These are phyloP conservation scores for Thymallus thymallus DNA, from an alignment of 2,113 vertebrate species.

Conservation along the genomic window DNA sequence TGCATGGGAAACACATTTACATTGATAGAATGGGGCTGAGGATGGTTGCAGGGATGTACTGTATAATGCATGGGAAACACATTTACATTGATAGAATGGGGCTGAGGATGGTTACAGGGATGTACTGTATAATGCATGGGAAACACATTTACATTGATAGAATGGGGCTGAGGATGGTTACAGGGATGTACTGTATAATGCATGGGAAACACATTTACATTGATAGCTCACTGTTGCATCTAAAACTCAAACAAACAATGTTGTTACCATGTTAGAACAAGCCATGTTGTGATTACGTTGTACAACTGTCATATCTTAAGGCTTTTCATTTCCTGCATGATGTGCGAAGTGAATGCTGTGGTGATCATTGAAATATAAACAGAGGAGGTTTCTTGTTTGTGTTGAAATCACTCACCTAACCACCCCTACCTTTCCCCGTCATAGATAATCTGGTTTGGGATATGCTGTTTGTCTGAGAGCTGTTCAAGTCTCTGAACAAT, in stretches of 20 bases:
- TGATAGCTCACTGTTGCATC: background rate
- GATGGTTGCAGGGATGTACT: background rate
- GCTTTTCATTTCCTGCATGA: background rate
- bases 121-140: background rate
- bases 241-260: background rate
- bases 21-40: background rate
- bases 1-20: background rate
- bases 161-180: background rate
- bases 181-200: background rate
- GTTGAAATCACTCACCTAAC: background rate
- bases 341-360: background rate
- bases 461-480: background rate
- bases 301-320: conserved; percentile 33
- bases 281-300: too few relatives aligned
- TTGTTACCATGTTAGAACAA: background rate
- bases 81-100: background rate
- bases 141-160: background rate
- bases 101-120: background rate
- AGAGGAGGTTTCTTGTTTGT: background rate
- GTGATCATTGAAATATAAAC: background rate
- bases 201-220: background rate
- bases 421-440: background rate
- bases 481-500: background rate
- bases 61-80: background rate
- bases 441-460: background rate